Evolutionary conservation across 1,140 invertebrate species (phyloP), one percentile per base, ranked within the genome.

Genomic region (Pseudachorutes palmiensis): DNA sequence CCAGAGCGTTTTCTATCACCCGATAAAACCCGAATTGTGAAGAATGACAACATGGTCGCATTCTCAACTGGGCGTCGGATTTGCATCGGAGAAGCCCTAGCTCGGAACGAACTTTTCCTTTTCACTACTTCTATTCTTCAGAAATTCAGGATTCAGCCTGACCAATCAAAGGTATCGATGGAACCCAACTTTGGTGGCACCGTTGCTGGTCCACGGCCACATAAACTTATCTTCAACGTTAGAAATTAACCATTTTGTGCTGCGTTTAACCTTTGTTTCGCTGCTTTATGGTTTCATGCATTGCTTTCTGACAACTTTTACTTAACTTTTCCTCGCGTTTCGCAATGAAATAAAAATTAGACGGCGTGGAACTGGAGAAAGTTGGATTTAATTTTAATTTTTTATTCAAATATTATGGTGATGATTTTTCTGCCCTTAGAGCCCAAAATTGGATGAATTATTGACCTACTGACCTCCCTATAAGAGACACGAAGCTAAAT

Each of bases 1-100:
- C 81, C 82, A 1, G 78, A 80, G 55, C 74, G 81, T 66, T 82
- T 82, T 76, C 64, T 82, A 5, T 66, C 49, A 28, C 24, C 49
- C 2, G 69, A 70, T 57, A 60, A 57, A 60, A 69, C 41, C 75
- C 69, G 12, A 33, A 19, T 65, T 30, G 16, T 33, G 3, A 41
- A 55, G 19, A 51, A 61, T 26, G 70, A 71, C 2, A 62, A 62
- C 9, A 33, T 65, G 12, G 60, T 71, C 12, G 14, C 62, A 29
- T 71, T 71, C 30, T 61, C 57, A 2, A 24, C 31, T 36, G 69
- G 69, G n/a, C 57, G 33, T n/a, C 9, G 69, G 9, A 22, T 51
- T 19, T 71, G 66, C 33, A 19, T 62, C 22, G 65, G 65, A 16
- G 59, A 67, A 55, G 22, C 45, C 19, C 30, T 67, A 12, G 65